Conservation (phyloP, 2,888 invertebrate genomes). For the Nebria brevicollis region DNA sequence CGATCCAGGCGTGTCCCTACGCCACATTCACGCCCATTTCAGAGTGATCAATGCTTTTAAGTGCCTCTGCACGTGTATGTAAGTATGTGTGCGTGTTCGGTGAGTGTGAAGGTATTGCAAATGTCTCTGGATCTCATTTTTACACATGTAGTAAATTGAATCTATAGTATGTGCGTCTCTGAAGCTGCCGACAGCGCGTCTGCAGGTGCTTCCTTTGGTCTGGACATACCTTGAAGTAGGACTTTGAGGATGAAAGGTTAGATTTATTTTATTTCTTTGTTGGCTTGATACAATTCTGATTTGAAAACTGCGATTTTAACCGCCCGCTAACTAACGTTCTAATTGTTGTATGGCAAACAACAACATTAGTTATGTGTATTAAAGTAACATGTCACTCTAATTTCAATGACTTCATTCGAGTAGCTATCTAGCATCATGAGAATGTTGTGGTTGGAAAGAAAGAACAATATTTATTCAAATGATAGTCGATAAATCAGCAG, state of each 20-base stretch:
- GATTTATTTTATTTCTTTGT: neutral
- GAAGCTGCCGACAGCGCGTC: neutral
- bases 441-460: slow-evolving; percentile 12
- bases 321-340: too few relatives aligned
- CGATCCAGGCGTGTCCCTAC: slow-evolving; percentile 34
- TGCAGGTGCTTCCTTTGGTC: neutral
- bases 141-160: slow-evolving; percentile 1
- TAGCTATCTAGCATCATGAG: neutral
- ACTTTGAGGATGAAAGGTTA: neutral
- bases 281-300: neutral
- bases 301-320: too few relatives aligned
- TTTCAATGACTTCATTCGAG: neutral
- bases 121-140: slow-evolving; percentile 4
- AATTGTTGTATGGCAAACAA: neutral
- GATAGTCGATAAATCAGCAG: slow-evolving; percentile 35
- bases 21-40: slow-evolving; percentile 6
- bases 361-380: neutral
- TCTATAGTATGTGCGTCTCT: neutral
- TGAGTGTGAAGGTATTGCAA: neutral
- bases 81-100: neutral
- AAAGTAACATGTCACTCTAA: neutral
- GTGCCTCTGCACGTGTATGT: neutral
- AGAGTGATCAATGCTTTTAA: slow-evolving; percentile 8
- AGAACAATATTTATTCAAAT: slow-evolving; percentile 41
- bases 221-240: neutral